Percentiles rank a stretch among this genome's conserved stretches.
These are phyloP conservation scores for Gonatopus flavifemur DNA, from an alignment of 1,140 invertebrate genomes.

Conservation along the genomic window DNA sequence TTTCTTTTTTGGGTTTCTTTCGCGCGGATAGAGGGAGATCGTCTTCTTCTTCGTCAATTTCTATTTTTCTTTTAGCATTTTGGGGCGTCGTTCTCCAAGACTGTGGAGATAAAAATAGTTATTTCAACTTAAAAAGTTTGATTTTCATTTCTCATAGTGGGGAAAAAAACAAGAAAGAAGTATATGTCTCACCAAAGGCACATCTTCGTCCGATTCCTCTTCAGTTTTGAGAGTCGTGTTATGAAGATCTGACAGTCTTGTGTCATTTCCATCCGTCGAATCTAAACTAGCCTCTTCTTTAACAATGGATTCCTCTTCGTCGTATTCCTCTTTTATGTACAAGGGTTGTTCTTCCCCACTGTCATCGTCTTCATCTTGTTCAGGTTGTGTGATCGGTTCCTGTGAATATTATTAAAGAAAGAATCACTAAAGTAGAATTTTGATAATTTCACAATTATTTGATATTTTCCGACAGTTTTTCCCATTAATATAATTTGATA, in stretches of 20 bases:
- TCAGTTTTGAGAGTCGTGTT: slow-evolving; percentile 55
- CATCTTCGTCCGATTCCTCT: slow-evolving; percentile 74
- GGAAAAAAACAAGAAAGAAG: not conserved
- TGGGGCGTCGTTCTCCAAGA: slow-evolving; percentile 33
- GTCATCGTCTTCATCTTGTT: slow-evolving; percentile 58
- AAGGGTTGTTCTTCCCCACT: slow-evolving; percentile 49
- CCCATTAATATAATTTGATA: no score
- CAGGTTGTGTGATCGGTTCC: slow-evolving; percentile 43
- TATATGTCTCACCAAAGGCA: slow-evolving; percentile 66
- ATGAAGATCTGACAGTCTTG: slow-evolving; percentile 53
- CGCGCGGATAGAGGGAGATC: slow-evolving; percentile 68
- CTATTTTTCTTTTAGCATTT: slow-evolving; percentile 53
- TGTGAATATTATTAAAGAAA: slow-evolving; percentile 15
- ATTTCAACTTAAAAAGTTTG: not conserved
- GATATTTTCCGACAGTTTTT: no score
- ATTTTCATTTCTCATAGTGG: not conserved
- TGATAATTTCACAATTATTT: no score
- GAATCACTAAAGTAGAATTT: no score
- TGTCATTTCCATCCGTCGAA: slow-evolving; percentile 50
- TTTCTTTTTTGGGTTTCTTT: slow-evolving; percentile 72
- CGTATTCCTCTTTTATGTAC: slow-evolving; percentile 55
- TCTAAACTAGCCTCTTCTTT: slow-evolving; percentile 44
- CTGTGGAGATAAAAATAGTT: slow-evolving; percentile 29
- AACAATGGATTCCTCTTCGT: slow-evolving; percentile 39
- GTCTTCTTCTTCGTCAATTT: slow-evolving; percentile 61